Base-by-base conservation (phyloP, 2,888 invertebrate genomes). In the Calliscelio sp. region DNA sequence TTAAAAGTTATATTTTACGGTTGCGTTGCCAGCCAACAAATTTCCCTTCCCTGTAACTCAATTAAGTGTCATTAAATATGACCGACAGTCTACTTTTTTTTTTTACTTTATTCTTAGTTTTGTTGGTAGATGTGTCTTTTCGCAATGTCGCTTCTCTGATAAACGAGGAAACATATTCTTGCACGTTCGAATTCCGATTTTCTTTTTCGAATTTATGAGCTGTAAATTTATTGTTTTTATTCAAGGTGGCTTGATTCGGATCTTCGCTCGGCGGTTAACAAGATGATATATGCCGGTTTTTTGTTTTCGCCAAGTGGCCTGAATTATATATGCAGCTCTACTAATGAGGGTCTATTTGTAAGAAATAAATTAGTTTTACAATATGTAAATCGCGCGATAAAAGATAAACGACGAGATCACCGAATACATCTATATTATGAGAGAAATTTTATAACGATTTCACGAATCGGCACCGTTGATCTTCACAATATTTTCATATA, bases 1-100 rank as follows among this genome's bases (percentile, higher is more conserved):
- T 68, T 53, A 63, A 66, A 41, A 63, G 11, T 74, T 16, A 53
- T 68, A 49, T 25, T 61, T 55, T 51, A 61, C 70, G 18, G 41
- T 14, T 25, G 38, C 1, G 41, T 25, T 32, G 49, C 44, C 35
- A 28, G 24, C 46, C 18, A 28, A 81, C 84, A 73, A 71, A 81
- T 77, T 84, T 74, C 25, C 65, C 57, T 66, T 59, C 25, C 65
- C 44, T 81, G 66, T 73, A 59, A 73, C 80, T 73, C 73, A 80
- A 84, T 84, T 77, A 74, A 57, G 44, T 41, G 46, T 49, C 28
- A 59, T 77, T 53, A 73, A 71, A 61, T 25, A 41, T 63, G 25
- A 24, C 24, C 18, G 53, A 65, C 20, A 53, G 18, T 6, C 8
- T 28, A 6, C 32, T 28, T 32, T 53, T 20, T 44, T 28, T 18